Evolutionary conservation across 2,113 vertebrate genomes (phyloP).

Genomic region (cat (Felis catus)): F.catus_Fca126_mat1.0 CM031416.1:108565001-108565500

Average conservation of each 20-base stretch:
- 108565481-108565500: not conserved
- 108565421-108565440: not conserved
- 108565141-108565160: too few species aligned
- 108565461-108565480: not conserved
- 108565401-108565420: not conserved
- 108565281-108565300: not conserved
- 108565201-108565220: not conserved
- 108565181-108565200: not conserved
- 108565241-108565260: not conserved
- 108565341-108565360: not conserved
- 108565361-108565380: not conserved
- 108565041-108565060: too few species aligned
- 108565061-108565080: too few species aligned
- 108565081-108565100: too few species aligned
- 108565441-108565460: not conserved
- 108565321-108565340: not conserved
- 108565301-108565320: not conserved
- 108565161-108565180: too few species aligned
- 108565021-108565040: too few species aligned
- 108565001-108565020: too few species aligned
- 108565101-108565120: too few species aligned
- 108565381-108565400: not conserved
- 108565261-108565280: constrained; percentile 13
- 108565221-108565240: not conserved
- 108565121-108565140: too few species aligned